phyloP scores from a whole-genome alignment of 2,113 vertebrate species.

The Tonatia bakeri region DNA sequence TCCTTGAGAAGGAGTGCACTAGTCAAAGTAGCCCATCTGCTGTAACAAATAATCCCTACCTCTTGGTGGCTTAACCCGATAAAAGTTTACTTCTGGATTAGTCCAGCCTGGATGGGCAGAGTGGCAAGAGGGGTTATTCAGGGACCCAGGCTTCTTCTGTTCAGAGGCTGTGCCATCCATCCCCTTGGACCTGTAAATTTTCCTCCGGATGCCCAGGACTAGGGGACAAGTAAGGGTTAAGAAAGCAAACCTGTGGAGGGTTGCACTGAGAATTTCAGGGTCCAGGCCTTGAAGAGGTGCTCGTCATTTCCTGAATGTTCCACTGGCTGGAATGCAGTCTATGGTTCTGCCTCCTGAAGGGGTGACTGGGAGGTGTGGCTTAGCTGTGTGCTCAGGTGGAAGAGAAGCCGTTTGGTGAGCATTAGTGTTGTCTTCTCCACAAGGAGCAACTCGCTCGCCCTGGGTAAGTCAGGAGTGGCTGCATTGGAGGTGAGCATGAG shows the following conservation, averaged over 20 bases:
- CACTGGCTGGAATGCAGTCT: background rate
- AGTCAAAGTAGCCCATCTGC: background rate
- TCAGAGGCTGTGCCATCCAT: background rate
- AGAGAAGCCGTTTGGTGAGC: background rate
- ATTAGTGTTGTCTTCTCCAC: background rate
- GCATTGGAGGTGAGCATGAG: background rate
- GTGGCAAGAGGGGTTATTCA: background rate
- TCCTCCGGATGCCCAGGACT: background rate
- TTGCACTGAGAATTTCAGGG: background rate
- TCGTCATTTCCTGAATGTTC: background rate
- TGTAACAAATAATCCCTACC: background rate
- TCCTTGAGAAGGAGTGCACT: background rate
- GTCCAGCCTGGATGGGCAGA: background rate
- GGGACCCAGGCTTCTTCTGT: background rate
- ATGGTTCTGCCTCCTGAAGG: background rate
- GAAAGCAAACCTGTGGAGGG: background rate
- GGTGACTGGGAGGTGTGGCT: background rate
- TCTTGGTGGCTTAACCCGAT: background rate
- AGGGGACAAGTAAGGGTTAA: background rate
- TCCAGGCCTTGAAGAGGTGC: background rate
- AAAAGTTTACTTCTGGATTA: background rate
- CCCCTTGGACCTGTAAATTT: background rate
- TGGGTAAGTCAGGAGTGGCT: background rate
- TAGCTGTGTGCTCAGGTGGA: background rate
- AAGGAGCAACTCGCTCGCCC: background rate